Percentiles rank a stretch among this genome's conserved stretches.
phyloP scores from a whole-genome alignment of 2,113 vertebrate species.

The Phalacrocorax pelagicus region DNA sequence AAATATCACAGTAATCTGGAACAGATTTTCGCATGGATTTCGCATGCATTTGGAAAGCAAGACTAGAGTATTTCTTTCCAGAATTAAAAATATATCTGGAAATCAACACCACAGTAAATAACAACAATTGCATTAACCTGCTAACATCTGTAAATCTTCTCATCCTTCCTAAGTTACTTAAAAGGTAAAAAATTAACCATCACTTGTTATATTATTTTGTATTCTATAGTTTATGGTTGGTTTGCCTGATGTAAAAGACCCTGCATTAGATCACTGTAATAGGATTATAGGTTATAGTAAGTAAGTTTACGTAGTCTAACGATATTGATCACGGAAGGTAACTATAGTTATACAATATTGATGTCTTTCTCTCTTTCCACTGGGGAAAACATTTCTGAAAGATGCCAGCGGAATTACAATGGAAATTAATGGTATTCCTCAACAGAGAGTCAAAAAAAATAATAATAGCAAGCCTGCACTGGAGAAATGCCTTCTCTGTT shows the following conservation, averaged over 20 bases:
- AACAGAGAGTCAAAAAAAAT: neutral
- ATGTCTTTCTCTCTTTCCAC: neutral
- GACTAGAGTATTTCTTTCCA: neutral
- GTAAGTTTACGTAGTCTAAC: neutral
- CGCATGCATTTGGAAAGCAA: neutral
- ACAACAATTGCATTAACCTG: neutral
- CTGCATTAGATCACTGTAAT: neutral
- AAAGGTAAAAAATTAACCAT: neutral
- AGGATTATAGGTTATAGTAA: neutral
- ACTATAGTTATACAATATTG: neutral
- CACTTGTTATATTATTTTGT: neutral
- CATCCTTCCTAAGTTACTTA: neutral
- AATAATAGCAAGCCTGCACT: neutral
- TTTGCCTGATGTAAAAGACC: neutral
- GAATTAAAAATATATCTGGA: neutral
- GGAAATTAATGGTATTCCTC: neutral
- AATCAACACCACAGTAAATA: neutral
- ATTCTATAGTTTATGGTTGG: neutral
- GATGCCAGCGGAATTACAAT: neutral
- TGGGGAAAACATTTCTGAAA: neutral
- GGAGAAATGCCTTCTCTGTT: neutral
- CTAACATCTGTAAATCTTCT: neutral
- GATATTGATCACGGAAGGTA: neutral
- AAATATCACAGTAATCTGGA: neutral
- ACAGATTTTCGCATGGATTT: neutral